phyloP scores from a whole-genome alignment of 2,888 invertebrate genomes.

The Saturnia pavonia region DNA sequence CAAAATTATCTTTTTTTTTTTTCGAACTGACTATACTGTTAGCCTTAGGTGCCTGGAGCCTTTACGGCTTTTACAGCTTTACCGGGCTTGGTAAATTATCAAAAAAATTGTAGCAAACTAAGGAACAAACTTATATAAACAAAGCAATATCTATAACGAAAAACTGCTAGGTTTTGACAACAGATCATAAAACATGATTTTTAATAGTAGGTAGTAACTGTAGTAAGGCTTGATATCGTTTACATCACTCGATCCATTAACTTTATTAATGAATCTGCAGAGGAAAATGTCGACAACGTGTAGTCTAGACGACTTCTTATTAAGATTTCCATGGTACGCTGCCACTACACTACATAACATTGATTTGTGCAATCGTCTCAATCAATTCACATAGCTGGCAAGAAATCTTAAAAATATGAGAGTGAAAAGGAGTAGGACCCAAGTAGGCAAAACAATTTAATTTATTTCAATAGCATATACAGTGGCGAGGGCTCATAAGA shows the following conservation, averaged over 20 bases:
- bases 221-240: not conserved
- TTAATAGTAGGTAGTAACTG: too few species aligned
- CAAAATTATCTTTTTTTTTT: too few species aligned
- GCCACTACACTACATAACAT: slow-evolving; percentile 50
- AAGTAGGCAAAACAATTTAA: not conserved
- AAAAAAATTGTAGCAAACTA: too few species aligned
- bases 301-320: slow-evolving; percentile 52
- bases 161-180: too few species aligned
- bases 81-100: too few species aligned
- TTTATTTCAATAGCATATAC: slow-evolving; percentile 9
- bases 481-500: not conserved
- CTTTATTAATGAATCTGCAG: slow-evolving; percentile 49
- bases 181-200: too few species aligned
- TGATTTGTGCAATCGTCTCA: slow-evolving; percentile 57
- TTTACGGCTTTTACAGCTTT: too few species aligned
- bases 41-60: too few species aligned
- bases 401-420: slow-evolving; percentile 18
- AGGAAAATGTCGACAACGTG: slow-evolving; percentile 29
- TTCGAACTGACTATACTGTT: too few species aligned
- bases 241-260: slow-evolving; percentile 33
- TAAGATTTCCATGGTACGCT: slow-evolving; percentile 41
- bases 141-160: too few species aligned
- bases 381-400: slow-evolving; percentile 25
- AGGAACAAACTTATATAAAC: too few species aligned
- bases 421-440: slow-evolving; percentile 5